These are phyloP conservation scores for Odontomachus brunneus DNA, from an alignment of 1,140 invertebrate genomes.

Conservation along the genomic window DNA sequence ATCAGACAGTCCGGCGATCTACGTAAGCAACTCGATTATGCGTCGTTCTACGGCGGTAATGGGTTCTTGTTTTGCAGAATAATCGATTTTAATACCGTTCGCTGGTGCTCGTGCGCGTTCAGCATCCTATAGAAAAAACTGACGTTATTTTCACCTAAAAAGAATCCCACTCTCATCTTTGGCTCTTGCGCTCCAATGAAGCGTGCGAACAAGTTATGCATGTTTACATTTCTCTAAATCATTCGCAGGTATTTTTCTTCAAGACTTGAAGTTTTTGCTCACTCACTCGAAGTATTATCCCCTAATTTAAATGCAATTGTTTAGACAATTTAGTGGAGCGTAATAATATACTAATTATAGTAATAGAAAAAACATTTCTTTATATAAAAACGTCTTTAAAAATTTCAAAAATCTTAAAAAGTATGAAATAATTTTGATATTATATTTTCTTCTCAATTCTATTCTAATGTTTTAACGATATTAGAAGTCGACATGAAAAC, in stretches of 20 bases:
- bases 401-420: no score
- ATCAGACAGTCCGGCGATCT: neutral
- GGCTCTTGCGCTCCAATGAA: no score
- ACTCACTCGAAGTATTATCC: neutral
- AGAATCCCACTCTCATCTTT: neutral
- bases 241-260: neutral
- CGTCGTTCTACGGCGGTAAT: constrained; percentile 22
- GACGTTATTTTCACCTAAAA: neutral
- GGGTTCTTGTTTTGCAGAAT: constrained; percentile 18
- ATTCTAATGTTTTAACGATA: no score
- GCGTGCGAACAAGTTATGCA: neutral
- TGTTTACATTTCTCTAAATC: neutral
- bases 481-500: no score
- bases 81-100: constrained; percentile 13
- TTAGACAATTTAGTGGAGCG: neutral
- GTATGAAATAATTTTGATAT: no score
- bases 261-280: neutral
- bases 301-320: neutral
- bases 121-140: neutral
- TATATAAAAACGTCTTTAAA: no score
- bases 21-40: constrained; percentile 19
- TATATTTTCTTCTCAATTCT: no score
- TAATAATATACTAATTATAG: neutral
- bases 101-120: no score
- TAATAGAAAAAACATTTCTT: neutral